Evolutionary conservation across 2,888 invertebrate genomes (phyloP).

Genomic region (Celastrina argiolus): DNA sequence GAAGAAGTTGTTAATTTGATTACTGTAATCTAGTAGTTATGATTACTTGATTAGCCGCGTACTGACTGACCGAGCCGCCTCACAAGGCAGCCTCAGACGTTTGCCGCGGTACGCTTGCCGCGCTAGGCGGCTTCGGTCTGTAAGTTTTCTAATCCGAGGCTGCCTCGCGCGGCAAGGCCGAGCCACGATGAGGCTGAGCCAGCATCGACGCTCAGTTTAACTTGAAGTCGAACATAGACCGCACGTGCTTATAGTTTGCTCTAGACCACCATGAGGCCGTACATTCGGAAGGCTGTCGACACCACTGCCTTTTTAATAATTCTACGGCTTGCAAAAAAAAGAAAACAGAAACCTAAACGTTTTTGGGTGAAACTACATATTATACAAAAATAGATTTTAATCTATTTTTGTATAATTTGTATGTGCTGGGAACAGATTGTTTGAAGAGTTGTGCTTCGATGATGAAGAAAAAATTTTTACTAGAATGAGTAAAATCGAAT

Average conservation of each 20-base stretch:
- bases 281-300: too few species aligned
- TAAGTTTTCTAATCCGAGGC: neutral
- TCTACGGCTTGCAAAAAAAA: too few species aligned
- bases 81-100: neutral
- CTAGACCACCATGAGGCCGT: too few species aligned
- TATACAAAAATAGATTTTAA: too few species aligned
- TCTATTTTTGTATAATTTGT: too few species aligned
- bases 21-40: slow-evolving; percentile 6
- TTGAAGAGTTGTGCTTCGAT: slow-evolving; percentile 22
- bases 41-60: neutral
- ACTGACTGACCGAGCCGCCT: neutral
- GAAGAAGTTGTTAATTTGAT: too few species aligned
- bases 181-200: neutral
- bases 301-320: too few species aligned
- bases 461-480: slow-evolving; percentile 18
- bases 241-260: slow-evolving; percentile 19
- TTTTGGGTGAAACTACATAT: too few species aligned
- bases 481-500: slow-evolving; percentile 17
- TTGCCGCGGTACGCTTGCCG: neutral
- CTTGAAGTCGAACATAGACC: slow-evolving; percentile 22
- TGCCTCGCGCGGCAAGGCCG: neutral
- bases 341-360: too few species aligned
- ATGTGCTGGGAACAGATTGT: too few species aligned
- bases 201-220: slow-evolving; percentile 19
- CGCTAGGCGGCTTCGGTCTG: neutral